Conservation (phyloP, 2,888 invertebrate species). For the Hymenopus coronatus region DNA sequence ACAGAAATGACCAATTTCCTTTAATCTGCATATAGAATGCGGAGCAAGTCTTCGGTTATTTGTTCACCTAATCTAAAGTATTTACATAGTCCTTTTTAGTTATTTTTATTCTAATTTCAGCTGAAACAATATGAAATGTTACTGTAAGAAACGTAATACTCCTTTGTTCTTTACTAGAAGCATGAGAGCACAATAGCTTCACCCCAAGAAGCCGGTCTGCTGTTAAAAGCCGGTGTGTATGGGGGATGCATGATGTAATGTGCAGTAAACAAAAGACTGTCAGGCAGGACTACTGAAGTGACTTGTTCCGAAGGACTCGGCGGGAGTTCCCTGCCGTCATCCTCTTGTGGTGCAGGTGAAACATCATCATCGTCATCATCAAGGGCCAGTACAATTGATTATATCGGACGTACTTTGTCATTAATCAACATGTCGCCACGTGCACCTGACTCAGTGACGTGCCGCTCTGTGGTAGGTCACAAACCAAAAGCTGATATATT, state of each 20-base stretch:
- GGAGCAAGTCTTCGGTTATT: too few species aligned
- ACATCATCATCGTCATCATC: conserved; percentile 17
- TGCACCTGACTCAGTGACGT: background rate
- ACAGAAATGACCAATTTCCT: too few species aligned
- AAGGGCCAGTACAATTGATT: conserved; percentile 9
- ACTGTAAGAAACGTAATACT: too few species aligned
- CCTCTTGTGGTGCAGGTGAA: conserved; percentile 5
- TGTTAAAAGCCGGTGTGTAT: too few species aligned
- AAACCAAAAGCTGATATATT: background rate
- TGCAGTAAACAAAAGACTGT: background rate
- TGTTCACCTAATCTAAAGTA: too few species aligned
- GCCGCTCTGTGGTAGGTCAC: background rate
- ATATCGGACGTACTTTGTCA: conserved; percentile 4
- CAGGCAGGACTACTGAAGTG: background rate
- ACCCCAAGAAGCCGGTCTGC: too few species aligned
- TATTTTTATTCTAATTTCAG: too few species aligned
- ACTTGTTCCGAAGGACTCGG: background rate
- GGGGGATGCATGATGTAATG: background rate
- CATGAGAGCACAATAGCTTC: too few species aligned
- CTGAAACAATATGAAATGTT: too few species aligned
- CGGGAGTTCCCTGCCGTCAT: conserved; percentile 7
- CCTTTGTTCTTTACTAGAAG: too few species aligned
- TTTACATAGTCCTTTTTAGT: too few species aligned
- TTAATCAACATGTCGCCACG: background rate
- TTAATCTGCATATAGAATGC: too few species aligned